A percentile compares a stretch with the other conserved stretches of the same genome.
Evolutionary conservation across 64 coral and sea anemone genomes (phyloP).

Genomic region (Pocillopora verrucosa): DNA sequence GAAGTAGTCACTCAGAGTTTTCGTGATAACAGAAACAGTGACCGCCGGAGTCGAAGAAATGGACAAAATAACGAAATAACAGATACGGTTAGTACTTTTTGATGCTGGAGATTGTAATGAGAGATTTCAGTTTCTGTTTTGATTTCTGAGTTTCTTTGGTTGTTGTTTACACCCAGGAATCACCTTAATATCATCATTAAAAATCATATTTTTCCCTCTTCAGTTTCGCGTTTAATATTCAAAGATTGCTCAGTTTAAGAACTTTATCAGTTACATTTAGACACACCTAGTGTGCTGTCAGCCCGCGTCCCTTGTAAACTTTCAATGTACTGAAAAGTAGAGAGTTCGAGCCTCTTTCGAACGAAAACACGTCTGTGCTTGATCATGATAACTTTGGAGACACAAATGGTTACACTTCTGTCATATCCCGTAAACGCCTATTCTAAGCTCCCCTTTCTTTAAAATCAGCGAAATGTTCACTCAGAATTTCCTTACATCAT

Average conservation of each 20-base stretch:
- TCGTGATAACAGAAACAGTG: conserved; percentile 3
- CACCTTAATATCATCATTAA: not conserved
- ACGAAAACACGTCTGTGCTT: no score
- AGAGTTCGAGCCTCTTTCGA: no score
- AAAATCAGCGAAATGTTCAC: no score
- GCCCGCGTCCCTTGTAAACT: not conserved
- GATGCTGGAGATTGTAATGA: not conserved
- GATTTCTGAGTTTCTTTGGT: no score
- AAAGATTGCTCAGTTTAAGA: not conserved
- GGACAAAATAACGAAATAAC: conserved; percentile 4
- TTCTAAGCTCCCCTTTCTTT: no score
- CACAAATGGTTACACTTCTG: no score
- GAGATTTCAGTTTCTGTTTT: no score
- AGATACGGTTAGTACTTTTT: conserved; percentile 36
- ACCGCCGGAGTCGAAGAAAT: not conserved
- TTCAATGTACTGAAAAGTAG: no score
- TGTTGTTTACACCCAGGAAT: no score
- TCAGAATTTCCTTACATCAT: no score
- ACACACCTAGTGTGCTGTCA: not conserved
- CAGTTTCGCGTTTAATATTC: not conserved
- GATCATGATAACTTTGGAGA: no score
- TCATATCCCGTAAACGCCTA: no score
- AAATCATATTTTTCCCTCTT: not conserved
- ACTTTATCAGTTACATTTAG: not conserved
- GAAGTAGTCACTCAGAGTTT: conserved; percentile 36